Evolutionary conservation across 1,140 invertebrate genomes (phyloP).

Genomic region (Ceratosolen fusciceps): DNA sequence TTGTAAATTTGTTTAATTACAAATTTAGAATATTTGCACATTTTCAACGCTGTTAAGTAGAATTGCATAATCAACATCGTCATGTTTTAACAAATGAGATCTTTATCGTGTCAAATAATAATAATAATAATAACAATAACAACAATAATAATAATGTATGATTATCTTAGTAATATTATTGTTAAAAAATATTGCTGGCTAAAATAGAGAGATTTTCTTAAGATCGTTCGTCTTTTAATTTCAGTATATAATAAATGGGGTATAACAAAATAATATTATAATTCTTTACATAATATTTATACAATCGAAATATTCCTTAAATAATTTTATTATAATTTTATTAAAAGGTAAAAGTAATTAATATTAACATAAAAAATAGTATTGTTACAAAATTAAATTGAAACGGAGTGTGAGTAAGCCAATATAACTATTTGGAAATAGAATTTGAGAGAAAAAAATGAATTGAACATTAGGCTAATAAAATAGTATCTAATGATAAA

Average conservation of each 20-base stretch:
- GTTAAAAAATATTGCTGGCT: neutral
- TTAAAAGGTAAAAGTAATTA: neutral
- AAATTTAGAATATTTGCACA: neutral
- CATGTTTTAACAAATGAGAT: neutral
- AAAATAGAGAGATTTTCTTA: constrained; percentile 19
- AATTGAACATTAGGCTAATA: too few relatives aligned
- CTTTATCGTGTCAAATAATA: too few relatives aligned
- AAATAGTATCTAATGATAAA: too few relatives aligned
- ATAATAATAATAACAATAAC: too few relatives aligned
- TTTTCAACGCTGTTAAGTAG: neutral
- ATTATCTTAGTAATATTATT: constrained; percentile 10
- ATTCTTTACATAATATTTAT: neutral
- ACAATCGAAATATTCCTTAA: neutral
- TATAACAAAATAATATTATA: neutral
- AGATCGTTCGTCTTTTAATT: neutral
- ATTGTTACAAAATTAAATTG: too few relatives aligned
- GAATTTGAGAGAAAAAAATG: too few relatives aligned
- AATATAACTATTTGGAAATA: neutral
- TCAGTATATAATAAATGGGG: neutral
- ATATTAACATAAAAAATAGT: too few relatives aligned
- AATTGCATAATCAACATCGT: neutral
- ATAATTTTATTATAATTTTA: neutral
- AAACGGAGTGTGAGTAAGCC: too few relatives aligned
- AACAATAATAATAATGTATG: neutral
- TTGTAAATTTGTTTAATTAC: constrained; percentile 27